Evolutionary conservation across 2,113 vertebrate genomes (phyloP).

Genomic region (Carassius carassius): DNA sequence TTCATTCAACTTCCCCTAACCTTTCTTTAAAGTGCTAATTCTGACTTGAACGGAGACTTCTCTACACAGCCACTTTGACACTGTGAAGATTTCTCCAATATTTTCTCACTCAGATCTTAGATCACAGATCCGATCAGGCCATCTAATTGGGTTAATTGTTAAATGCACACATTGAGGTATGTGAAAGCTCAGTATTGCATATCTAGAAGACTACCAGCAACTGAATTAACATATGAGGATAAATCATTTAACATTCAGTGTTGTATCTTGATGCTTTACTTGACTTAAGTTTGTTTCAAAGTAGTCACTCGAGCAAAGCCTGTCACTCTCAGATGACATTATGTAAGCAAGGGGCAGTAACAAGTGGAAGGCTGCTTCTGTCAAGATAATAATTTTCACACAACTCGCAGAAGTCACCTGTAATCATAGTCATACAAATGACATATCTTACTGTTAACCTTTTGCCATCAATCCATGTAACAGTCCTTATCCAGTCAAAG

Average conservation of each 20-base stretch:
- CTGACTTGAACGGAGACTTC: conserved; percentile 40
- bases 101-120: conserved; percentile 17
- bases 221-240: conserved; percentile 39
- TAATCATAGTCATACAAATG: conserved; percentile 1
- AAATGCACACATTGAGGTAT: conserved; percentile 58
- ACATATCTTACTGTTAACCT: not conserved
- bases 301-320: conserved; percentile 9
- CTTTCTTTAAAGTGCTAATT: conserved; percentile 61
- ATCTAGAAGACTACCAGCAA: conserved; percentile 40
- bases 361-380: not conserved
- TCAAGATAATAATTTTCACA: not conserved
- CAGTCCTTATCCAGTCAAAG: conserved; percentile 26
- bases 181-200: conserved; percentile 59
- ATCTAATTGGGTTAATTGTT: conserved; percentile 49
- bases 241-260: conserved; percentile 46
- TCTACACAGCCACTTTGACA: conserved; percentile 42
- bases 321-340: conserved; percentile 4
- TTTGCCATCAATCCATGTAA: conserved; percentile 34
- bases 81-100: conserved; percentile 33
- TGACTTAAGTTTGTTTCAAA: conserved; percentile 5
- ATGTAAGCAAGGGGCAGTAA: not conserved
- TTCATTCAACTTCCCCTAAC: conserved; percentile 29
- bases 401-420: not conserved
- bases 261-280: conserved; percentile 49
- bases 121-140: conserved; percentile 43